Base-by-base conservation (phyloP, 2,888 invertebrate genomes). In the Leptinotarsa juncta region DNA sequence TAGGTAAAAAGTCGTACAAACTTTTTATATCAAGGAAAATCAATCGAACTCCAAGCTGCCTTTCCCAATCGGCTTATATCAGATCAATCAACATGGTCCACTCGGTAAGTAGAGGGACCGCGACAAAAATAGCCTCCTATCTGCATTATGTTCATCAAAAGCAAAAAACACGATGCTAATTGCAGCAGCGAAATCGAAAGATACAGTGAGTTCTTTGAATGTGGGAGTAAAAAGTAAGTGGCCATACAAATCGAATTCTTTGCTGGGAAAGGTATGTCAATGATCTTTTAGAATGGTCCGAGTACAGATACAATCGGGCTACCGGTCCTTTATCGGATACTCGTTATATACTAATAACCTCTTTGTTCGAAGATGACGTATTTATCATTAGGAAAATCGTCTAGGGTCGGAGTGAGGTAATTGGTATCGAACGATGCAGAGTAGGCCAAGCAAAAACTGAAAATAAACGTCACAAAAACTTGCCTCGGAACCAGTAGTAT, bases 281-380 rank as follows among this genome's bases (percentile, higher is more conserved):
- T 81, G 84, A 82, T 83, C 81, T 79, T 77, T 81, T 74, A 79
- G 81, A 81, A 81, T 80, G 77, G 79, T 71, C 77, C 76, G 73
- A 73, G 74, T 74, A 50, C 76, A 78, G 82, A 83, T 82, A 81
- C 78, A 77, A 82, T 82, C 82, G 67, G 74, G 82, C 84, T 82
- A 83, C 82, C 82, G 83, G 82, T 82, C 80, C 80, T 81, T 81
- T 80, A 75, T 81, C 79, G 79, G 75, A 77, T 82, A 82, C 81
- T 83, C 81, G 81, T 83, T 83, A 82, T 82, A 82, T 79, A 80
- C 82, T 82, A 83, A 83, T 84, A 83, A 82, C 80, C 79, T 82
- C 77, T 81, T 84, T 83, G 82, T 83, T 81, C 79, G 76, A 78
- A 75, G 72, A 78, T 79, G 78, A 78, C 76, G 77, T 70, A 76